phyloP scores from a whole-genome alignment of 1,140 invertebrate genomes.

The Muscidifurax raptorellus region DNA sequence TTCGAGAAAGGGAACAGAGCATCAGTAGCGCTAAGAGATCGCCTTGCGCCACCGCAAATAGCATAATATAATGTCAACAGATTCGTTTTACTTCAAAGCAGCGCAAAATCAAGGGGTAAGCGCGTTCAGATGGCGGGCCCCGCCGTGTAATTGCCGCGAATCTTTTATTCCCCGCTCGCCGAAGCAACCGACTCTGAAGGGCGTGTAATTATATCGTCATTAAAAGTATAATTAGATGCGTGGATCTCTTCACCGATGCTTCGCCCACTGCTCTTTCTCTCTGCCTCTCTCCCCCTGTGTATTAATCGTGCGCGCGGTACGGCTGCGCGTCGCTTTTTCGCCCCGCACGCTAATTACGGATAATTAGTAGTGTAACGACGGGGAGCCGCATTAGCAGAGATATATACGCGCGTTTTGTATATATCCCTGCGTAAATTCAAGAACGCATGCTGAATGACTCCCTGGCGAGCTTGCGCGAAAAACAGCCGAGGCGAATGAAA shows the following conservation, averaged over 20 bases:
- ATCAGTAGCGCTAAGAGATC: too few relatives aligned
- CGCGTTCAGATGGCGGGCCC: not conserved
- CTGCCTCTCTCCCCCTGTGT: too few relatives aligned
- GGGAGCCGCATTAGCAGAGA: not conserved
- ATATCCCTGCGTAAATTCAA: slow-evolving; percentile 13
- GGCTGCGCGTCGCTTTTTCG: not conserved
- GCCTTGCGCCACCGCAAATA: not conserved
- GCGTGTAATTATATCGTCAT: slow-evolving; percentile 37
- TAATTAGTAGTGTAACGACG: slow-evolving; percentile 20
- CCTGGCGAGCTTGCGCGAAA: not conserved
- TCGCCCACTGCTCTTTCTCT: not conserved
- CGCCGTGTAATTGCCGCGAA: slow-evolving; percentile 9
- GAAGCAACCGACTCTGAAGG: not conserved
- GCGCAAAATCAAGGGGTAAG: slow-evolving; percentile 36
- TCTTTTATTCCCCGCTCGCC: not conserved
- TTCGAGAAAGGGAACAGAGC: not conserved
- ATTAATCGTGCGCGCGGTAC: not conserved
- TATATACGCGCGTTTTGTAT: not conserved
- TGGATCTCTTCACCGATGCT: not conserved
- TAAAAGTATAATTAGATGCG: slow-evolving; percentile 36
- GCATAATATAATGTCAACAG: not conserved
- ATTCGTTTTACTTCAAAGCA: not conserved
- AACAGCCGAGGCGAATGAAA: not conserved
- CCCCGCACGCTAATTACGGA: slow-evolving; percentile 17
- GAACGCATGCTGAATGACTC: not conserved